These are phyloP conservation scores for Prunella himalayana DNA, from an alignment of 2,113 vertebrate genomes.

Conservation along the genomic window DNA sequence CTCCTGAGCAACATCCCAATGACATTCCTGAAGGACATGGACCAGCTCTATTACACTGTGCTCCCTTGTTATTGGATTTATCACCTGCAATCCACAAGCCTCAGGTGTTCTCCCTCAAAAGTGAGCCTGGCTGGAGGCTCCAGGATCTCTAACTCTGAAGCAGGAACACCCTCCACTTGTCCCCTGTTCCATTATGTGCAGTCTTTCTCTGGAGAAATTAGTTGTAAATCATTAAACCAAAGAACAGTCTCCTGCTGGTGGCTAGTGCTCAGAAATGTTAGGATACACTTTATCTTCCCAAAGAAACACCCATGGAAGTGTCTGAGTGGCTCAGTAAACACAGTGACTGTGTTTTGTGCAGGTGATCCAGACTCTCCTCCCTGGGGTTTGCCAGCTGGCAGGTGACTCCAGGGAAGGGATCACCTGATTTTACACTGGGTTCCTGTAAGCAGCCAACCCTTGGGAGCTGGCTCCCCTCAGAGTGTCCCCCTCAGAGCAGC, in stretches of 20 bases:
- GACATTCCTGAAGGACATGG: not conserved
- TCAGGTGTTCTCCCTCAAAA: not conserved
- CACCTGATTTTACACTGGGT: not conserved
- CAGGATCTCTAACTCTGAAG: not conserved
- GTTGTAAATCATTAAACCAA: not conserved
- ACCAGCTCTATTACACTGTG: not conserved
- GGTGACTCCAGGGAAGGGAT: not conserved
- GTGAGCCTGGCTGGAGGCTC: not conserved
- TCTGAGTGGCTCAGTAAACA: not conserved
- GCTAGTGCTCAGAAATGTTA: not conserved
- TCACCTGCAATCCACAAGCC: not conserved
- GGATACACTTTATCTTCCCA: not conserved
- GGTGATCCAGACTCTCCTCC: not conserved
- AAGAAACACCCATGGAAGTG: not conserved
- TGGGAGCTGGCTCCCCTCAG: not conserved
- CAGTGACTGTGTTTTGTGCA: rapidly evolving
- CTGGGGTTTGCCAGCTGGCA: not conserved
- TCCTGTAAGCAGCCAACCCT: not conserved
- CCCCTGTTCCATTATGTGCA: not conserved
- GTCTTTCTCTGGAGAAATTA: not conserved
- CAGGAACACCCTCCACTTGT: not conserved
- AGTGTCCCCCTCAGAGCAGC: not conserved
- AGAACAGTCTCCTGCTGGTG: not conserved
- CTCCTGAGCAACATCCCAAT: not conserved
- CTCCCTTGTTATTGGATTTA: not conserved